Percentiles rank a stretch among this genome's conserved stretches.
Evolutionary conservation across 2,797 vertebrate genomes (phyloP).

Genomic region (Cynodonichthys magdalenae): DNA sequence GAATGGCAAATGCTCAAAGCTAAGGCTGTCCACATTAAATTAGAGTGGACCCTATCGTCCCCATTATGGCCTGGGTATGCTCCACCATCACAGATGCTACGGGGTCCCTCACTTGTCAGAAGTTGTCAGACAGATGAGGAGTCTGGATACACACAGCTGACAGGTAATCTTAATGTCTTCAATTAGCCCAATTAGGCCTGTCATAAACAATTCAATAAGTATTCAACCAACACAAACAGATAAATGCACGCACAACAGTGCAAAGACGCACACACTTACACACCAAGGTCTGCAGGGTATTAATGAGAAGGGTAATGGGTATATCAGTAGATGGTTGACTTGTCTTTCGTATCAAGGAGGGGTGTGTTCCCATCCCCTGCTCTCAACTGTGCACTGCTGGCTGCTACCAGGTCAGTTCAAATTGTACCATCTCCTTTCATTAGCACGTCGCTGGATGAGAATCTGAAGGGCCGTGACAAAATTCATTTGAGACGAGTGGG

Average conservation of each 20-base stretch:
- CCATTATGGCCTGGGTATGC: slow-evolving; percentile 92
- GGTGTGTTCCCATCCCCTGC: slow-evolving; percentile 68
- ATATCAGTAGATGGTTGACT: slow-evolving; percentile 90
- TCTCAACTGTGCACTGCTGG: slow-evolving; percentile 92
- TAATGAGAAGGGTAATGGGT: slow-evolving; percentile 97
- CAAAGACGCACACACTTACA: slow-evolving; percentile 84
- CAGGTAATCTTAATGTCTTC: slow-evolving; percentile 99
- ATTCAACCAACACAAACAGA: slow-evolving; percentile 98
- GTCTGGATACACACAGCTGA: slow-evolving; percentile 97
- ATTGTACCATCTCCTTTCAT: slow-evolving; percentile 99
- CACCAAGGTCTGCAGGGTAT: slow-evolving; percentile 84
- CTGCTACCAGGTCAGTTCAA: slow-evolving; percentile 96
- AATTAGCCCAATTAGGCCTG: slow-evolving; percentile 99
- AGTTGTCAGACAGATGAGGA: slow-evolving; percentile 96
- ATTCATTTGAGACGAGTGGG: slow-evolving; percentile 91
- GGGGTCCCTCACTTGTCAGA: slow-evolving; percentile 98
- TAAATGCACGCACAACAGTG: slow-evolving; percentile 85
- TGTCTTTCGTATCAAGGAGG: slow-evolving; percentile 82
- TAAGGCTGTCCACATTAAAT: slow-evolving; percentile 97
- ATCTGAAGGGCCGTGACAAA: slow-evolving; percentile 98
- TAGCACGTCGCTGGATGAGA: slow-evolving; percentile 89
- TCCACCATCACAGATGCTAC: slow-evolving; percentile 97
- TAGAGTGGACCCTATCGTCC: slow-evolving; percentile 95
- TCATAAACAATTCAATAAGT: slow-evolving; percentile 99
- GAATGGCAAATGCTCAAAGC: slow-evolving; percentile 82